Evolutionary conservation across 2,888 invertebrate species (phyloP).

Genomic region (Holacanthella duospinosa): DNA sequence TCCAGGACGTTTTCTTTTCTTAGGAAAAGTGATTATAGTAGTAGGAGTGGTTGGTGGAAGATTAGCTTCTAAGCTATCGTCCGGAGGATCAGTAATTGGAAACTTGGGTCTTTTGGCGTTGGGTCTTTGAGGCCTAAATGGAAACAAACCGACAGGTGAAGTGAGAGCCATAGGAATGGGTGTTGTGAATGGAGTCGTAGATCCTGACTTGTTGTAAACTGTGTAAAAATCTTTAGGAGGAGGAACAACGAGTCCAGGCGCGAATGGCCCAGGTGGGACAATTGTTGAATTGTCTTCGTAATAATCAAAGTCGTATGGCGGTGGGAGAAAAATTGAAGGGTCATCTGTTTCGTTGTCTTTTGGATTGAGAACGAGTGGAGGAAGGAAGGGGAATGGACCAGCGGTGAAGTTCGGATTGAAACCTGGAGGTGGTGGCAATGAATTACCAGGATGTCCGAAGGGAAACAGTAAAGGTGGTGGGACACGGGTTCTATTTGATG

Average conservation of each 20-base stretch:
- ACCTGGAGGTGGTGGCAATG: constrained; percentile 31
- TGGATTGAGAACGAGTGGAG: constrained; percentile 40
- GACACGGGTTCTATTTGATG: not conserved
- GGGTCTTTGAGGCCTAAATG: constrained; percentile 21
- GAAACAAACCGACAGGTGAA: not conserved
- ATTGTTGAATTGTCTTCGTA: constrained; percentile 65
- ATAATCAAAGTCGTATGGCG: constrained; percentile 71
- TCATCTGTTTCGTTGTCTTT: constrained; percentile 63
- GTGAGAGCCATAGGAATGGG: not conserved
- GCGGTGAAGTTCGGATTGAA: constrained; percentile 37
- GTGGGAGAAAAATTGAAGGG: constrained; percentile 81
- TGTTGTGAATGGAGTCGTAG: not conserved
- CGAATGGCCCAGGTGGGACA: constrained; percentile 73
- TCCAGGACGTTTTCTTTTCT: constrained; percentile 28
- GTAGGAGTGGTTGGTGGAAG: not conserved
- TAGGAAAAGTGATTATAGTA: constrained; percentile 12
- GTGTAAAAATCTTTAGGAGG: constrained; percentile 81
- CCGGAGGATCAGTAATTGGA: constrained; percentile 36
- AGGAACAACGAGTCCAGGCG: constrained; percentile 76
- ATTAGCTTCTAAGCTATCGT: constrained; percentile 23
- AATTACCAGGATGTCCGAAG: constrained; percentile 2
- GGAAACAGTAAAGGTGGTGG: constrained; percentile 7
- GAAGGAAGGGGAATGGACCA: constrained; percentile 39
- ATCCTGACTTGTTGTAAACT: constrained; percentile 48
- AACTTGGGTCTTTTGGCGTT: constrained; percentile 37